Base-by-base conservation (phyloP, 23 tunicate species). In the Clavelina lepadiformis region DNA sequence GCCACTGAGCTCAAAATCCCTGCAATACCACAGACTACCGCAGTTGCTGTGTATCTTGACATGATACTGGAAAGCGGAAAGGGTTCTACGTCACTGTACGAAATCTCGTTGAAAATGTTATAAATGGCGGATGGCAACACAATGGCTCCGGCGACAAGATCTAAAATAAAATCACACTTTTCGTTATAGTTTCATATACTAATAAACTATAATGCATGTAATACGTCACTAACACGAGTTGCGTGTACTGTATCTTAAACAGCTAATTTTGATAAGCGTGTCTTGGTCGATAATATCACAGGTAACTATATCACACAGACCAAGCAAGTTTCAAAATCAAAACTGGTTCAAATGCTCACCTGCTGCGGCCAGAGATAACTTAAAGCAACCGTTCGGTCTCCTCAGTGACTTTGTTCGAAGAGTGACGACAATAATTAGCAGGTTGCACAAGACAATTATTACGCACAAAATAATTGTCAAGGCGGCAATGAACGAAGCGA, bases 301-400 rank as follows among this genome's bases (percentile, higher is more conserved):
- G n/a, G n/a, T n/a, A n/a, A n/a, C n/a, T n/a, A n/a, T n/a, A n/a
- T n/a, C n/a, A n/a, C n/a, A n/a, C n/a, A n/a, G n/a, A n/a, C n/a
- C n/a, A n/a, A n/a, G n/a, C n/a, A n/a, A n/a, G n/a, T n/a, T 72
- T 8, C 0, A 52, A n/a, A n/a, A n/a, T n/a, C n/a, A n/a, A n/a
- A n/a, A n/a, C 32, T 21, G n/a, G n/a, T n/a, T n/a, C n/a, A n/a
- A n/a, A n/a, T n/a, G n/a, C 55, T 65, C 46, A 78, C 95, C 95
- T 64, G 95, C 68, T 29, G 67, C 6, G 4, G 95, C 86, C 31
- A 86, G 66, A 4, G 95, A 86, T 8, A 86, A 29, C 38, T 86
- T 86, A 69, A 86, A 79, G 44, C 68, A 79, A 33, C 95, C 86
- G 35, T 86, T 85, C 0, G 95, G 86, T 41, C 66, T 86, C 58